These are phyloP conservation scores for Perizoma flavofasciatum DNA, from an alignment of 2,888 invertebrate species.

Conservation along the genomic window DNA sequence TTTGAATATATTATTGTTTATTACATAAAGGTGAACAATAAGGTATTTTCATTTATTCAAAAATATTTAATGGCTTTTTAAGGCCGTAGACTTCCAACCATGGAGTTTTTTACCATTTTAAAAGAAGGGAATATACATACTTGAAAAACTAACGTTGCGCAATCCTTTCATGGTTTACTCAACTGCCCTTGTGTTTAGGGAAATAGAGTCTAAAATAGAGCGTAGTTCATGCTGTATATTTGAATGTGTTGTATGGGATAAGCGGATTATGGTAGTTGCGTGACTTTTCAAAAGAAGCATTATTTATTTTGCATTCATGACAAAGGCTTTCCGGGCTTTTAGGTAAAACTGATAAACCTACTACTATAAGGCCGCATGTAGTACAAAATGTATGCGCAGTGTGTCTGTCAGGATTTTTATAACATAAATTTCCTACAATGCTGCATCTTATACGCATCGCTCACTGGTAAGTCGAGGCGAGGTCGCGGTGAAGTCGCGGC, in stretches of 20 bases:
- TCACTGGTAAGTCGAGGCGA: too few species aligned
- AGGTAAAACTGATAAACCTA: background rate
- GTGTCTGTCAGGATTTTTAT: too few species aligned
- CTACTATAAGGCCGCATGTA: too few species aligned
- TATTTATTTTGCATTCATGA: constrained; percentile 7
- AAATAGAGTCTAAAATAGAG: background rate
- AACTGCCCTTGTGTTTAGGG: background rate
- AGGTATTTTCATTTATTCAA: too few species aligned
- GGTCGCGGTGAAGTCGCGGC: too few species aligned
- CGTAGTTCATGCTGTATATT: background rate
- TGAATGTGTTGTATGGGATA: background rate
- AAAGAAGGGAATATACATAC: background rate
- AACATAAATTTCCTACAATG: too few species aligned
- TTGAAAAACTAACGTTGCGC: background rate
- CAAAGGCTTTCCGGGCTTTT: constrained; percentile 3
- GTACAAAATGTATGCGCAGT: too few species aligned
- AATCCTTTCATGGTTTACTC: background rate
- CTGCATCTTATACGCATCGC: too few species aligned
- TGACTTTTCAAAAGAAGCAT: constrained; percentile 8
- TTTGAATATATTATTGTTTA: too few species aligned
- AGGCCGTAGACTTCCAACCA: too few species aligned
- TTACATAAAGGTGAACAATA: too few species aligned
- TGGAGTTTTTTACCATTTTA: background rate
- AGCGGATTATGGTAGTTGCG: constrained; percentile 7
- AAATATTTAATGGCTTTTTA: too few species aligned